A percentile compares a stretch with the other conserved stretches of the same genome.
These are phyloP conservation scores for Mesaphorura yosii DNA, from an alignment of 1,140 invertebrate genomes.

Conservation along the genomic window DNA sequence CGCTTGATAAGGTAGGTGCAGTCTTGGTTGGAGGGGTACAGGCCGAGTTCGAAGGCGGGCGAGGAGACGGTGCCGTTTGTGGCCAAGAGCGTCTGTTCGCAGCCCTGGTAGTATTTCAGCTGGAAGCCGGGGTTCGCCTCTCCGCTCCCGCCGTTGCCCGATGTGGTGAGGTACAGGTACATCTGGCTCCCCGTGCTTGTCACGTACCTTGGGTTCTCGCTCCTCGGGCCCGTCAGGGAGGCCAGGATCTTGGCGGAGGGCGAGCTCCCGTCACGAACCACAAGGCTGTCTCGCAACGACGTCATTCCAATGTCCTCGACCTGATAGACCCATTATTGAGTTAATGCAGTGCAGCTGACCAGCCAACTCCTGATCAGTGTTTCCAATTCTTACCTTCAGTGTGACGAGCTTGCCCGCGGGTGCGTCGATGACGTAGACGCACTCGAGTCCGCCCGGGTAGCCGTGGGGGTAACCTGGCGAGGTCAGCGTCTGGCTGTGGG, in stretches of 20 bases:
- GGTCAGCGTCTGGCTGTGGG: conserved; percentile 66
- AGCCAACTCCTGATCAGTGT: no score
- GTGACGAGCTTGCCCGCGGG: conserved; percentile 77
- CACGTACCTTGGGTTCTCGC: conserved; percentile 68
- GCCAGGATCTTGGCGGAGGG: conserved; percentile 73
- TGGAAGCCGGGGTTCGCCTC: conserved; percentile 92
- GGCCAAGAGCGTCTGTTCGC: conserved; percentile 30
- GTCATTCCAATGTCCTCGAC: conserved; percentile 81
- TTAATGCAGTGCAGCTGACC: no score
- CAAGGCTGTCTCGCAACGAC: conserved; percentile 68
- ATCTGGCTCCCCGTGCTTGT: conserved; percentile 80
- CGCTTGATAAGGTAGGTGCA: conserved; percentile 78
- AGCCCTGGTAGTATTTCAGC: conserved; percentile 69
- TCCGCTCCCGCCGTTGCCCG: conserved; percentile 69
- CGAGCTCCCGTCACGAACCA: conserved; percentile 76
- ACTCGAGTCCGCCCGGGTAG: conserved; percentile 88
- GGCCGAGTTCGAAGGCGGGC: conserved; percentile 67
- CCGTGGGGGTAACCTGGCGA: conserved; percentile 83
- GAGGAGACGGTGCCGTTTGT: conserved; percentile 56
- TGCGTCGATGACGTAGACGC: conserved; percentile 79
- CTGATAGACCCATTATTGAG: conserved; percentile 34
- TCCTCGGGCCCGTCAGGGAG: conserved; percentile 60
- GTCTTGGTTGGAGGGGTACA: conserved; percentile 85
- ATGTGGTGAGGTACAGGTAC: conserved; percentile 86
- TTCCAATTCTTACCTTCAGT: conserved; percentile 64